phyloP scores from a whole-genome alignment of 92 coral and sea anemone species.

The Galaxea fascicularis region DNA sequence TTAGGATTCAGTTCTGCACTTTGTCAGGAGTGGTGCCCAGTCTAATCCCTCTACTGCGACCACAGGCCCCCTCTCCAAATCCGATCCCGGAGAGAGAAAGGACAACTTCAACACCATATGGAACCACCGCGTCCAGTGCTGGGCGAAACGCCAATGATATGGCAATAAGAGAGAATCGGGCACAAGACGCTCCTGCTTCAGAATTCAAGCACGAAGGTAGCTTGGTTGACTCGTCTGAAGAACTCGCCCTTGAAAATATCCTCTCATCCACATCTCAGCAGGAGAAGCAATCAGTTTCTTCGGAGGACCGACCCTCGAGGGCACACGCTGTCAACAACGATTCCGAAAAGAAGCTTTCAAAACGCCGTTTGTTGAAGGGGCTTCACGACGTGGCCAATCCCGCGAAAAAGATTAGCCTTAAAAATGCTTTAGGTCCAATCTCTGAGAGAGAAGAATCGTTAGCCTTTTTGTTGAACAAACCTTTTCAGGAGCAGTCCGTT shows the following conservation, averaged over 20 bases:
- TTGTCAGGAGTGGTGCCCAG: not conserved
- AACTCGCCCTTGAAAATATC: not conserved
- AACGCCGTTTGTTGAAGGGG: not conserved
- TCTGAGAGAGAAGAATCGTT: not conserved
- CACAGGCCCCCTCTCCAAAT: not conserved
- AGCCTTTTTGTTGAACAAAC: not conserved
- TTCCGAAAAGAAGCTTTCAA: not conserved
- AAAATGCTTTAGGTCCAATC: not conserved
- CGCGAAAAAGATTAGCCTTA: not conserved
- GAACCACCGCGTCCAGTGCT: no score
- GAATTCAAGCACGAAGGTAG: not conserved
- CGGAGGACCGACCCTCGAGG: not conserved
- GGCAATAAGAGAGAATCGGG: not conserved
- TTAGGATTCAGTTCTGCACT: conserved; percentile 10
- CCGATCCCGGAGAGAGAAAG: not conserved
- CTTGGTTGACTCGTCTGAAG: not conserved
- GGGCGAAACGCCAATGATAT: not conserved
- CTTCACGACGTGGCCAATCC: not conserved
- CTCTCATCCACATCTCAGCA: not conserved
- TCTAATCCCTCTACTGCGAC: not conserved
- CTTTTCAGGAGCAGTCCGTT: no score
- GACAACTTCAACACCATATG: not conserved
- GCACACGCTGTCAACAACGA: not conserved
- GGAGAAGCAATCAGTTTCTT: not conserved
- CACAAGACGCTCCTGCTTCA: not conserved